Percentiles rank a stretch among this genome's conserved stretches.
phyloP scores from a whole-genome alignment of 1,140 invertebrate species.

The Drosophila prosaltans region DNA sequence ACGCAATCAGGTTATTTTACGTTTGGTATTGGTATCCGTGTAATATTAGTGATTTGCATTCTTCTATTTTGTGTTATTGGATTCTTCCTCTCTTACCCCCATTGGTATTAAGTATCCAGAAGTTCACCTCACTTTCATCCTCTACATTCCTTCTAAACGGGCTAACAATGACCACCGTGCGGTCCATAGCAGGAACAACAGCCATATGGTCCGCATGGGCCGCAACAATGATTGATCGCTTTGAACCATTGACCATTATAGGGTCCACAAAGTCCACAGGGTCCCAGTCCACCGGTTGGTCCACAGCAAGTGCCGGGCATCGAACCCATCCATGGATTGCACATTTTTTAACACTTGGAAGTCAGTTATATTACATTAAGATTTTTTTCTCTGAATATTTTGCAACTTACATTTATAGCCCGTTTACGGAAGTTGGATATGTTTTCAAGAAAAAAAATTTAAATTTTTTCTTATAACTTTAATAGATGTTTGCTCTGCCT shows the following conservation, averaged over 20 bases:
- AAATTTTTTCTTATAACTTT: not conserved
- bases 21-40: no score
- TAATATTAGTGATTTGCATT: no score
- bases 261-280: conserved; percentile 64
- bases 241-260: conserved; percentile 69
- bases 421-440: conserved; percentile 65
- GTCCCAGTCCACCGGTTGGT: conserved; percentile 64
- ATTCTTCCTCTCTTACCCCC: not conserved
- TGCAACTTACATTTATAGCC: conserved; percentile 50
- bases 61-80: no score
- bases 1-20: no score
- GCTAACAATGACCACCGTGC: conserved; percentile 60
- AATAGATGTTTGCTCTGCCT: conserved; percentile 46
- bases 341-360: conserved; percentile 32
- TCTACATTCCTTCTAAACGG: conserved; percentile 66
- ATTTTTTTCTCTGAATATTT: not conserved
- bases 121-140: conserved; percentile 27
- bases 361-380: not conserved
- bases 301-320: conserved; percentile 72
- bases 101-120: no score
- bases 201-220: conserved; percentile 66
- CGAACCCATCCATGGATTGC: conserved; percentile 60
- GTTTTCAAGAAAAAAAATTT: conserved; percentile 25
- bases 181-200: conserved; percentile 69
- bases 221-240: conserved; percentile 65